phyloP scores from a whole-genome alignment of 2,888 invertebrate species.

The Drosophila anomelani region DNA sequence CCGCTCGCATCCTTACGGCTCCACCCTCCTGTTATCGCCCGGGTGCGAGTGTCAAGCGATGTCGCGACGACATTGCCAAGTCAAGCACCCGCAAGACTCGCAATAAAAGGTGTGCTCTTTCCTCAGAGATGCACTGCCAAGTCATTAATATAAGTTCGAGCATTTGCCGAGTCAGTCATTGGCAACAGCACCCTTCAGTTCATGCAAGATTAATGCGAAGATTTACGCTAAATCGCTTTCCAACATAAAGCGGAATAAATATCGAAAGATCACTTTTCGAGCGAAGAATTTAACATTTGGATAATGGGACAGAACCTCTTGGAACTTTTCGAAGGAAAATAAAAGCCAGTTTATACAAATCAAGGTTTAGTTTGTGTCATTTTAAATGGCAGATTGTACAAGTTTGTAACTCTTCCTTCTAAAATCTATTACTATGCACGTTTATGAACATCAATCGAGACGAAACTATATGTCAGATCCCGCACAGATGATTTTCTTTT shows the following conservation, averaged over 20 bases:
- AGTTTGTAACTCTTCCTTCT: not conserved
- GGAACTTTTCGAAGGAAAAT: not conserved
- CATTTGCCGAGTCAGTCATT: slow-evolving; percentile 3
- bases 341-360: not conserved
- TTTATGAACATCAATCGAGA: not conserved
- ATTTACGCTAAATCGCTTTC: not conserved
- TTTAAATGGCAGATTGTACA: not conserved
- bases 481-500: not conserved
- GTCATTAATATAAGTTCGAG: slow-evolving; percentile 29
- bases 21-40: slow-evolving; percentile 40
- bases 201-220: slow-evolving; percentile 4
- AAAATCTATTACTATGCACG: not conserved
- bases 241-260: not conserved
- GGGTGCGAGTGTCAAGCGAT: slow-evolving; percentile 51
- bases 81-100: slow-evolving; percentile 54
- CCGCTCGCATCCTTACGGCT: not conserved
- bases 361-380: not conserved
- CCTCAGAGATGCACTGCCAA: slow-evolving; percentile 30
- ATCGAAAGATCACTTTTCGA: not conserved
- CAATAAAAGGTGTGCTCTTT: slow-evolving; percentile 14
- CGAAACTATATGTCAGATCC: not conserved
- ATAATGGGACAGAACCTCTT: not conserved
- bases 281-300: too few species aligned
- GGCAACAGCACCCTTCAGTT: slow-evolving; percentile 3
- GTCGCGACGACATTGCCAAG: slow-evolving; percentile 46